Percentiles rank a stretch among this genome's conserved stretches.
Evolutionary conservation across 2,797 vertebrate genomes (phyloP).

Genomic region (Limosa lapponica): DNA sequence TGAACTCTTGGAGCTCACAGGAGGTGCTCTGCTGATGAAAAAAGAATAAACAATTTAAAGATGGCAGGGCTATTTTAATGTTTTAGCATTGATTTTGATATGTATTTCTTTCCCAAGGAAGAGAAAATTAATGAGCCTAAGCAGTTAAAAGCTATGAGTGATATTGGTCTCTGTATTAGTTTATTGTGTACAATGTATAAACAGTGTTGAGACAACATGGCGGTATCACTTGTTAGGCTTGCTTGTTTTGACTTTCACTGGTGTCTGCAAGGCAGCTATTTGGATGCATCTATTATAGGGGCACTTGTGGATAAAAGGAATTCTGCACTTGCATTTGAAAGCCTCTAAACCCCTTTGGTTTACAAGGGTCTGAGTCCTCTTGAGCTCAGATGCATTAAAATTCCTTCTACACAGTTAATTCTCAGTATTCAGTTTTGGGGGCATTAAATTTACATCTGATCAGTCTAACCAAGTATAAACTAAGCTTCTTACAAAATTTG

Average conservation of each 20-base stretch:
- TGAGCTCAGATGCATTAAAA: not conserved
- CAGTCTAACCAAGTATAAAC: not conserved
- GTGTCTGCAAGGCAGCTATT: not conserved
- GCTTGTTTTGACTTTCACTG: not conserved
- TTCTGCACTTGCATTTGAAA: not conserved
- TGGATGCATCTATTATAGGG: not conserved
- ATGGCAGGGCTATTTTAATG: constrained; percentile 40
- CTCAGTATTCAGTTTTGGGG: not conserved
- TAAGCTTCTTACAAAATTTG: not conserved
- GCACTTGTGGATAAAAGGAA: not conserved
- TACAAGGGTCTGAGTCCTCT: not conserved
- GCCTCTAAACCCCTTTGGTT: not conserved
- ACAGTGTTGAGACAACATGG: not conserved
- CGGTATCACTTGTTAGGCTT: not conserved
- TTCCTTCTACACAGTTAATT: not conserved
- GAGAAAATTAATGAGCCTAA: not conserved
- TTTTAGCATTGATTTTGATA: constrained; percentile 47
- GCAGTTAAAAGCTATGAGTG: not conserved
- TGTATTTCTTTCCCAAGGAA: not conserved
- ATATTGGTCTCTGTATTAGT: not conserved
- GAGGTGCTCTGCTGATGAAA: constrained; percentile 64
- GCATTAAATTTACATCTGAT: not conserved
- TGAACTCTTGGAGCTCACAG: constrained; percentile 59
- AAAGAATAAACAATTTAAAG: constrained; percentile 49
- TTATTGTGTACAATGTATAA: not conserved